Evolutionary conservation across 2,113 vertebrate genomes (phyloP), one percentile per base, ranked within the genome.

Genomic region (Motacilla alba): DNA sequence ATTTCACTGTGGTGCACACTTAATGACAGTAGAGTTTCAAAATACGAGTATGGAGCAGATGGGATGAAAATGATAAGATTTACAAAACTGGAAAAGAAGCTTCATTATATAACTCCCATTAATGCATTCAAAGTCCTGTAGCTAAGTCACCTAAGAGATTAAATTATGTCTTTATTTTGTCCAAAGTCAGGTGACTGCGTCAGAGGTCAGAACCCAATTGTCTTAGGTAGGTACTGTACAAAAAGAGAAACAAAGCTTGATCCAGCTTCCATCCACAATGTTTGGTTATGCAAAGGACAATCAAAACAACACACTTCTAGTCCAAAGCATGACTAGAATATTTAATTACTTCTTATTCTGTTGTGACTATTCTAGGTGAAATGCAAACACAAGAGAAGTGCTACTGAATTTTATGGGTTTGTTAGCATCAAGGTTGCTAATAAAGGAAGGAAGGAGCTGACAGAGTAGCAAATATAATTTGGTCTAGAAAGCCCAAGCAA

Each of bases 311-410:
- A 49, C 9, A 37, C 6, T 91, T 59, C 33, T 39, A 82, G 66
- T 79, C 62, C 26, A 83, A 90, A 85, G 47, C 75, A 68, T 76
- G 89, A 76, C 19, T 30, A 76, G 83, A 90, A 83, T 79, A 85
- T 68, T 88, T 75, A 87, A 75, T 82, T 83, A 50, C 33, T 84
- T 82, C 13, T 55, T 81, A 56, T 15, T 66, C 66, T 75, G 9
- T 82, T 79, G 44, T 20, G 47, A 55, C 10, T 76, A 26, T 83
- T 83, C 70, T 70, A 86, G 70, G 27, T 88, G 62, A 92, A 88
- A 85, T 6, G 17, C 62, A 75, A 85, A 79, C 35, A 79, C 33
- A 59, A 63, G n/a, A 49, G 31, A 88, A 64, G n/a, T 92, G 67
- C 62, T 69, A 46, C 75, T 69, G 75, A 47, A 59, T 90, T 89